Conservation (phyloP, 64 coral and sea anemone species). For the Cladopsammia gracilis region DNA sequence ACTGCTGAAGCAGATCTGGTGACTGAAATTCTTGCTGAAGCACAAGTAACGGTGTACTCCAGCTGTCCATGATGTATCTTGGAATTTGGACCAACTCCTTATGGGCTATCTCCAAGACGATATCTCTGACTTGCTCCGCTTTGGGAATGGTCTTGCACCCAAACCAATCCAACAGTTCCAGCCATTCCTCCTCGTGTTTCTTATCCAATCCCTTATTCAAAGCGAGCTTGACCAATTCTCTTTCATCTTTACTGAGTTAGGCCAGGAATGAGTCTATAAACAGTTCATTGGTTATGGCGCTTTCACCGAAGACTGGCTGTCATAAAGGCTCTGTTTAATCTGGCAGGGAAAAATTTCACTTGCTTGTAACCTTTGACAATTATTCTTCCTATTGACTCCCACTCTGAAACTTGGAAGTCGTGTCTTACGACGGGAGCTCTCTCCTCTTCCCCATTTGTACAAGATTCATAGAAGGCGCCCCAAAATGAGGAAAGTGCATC, state of each 20-base stretch:
- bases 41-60: constrained; percentile 6
- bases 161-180: constrained; percentile 40
- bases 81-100: constrained; percentile 57
- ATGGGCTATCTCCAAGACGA: constrained; percentile 50
- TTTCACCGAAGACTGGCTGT: constrained; percentile 53
- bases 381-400: constrained; percentile 6
- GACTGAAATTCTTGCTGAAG: constrained; percentile 16
- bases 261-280: constrained; percentile 69
- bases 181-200: constrained; percentile 40
- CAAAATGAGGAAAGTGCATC: constrained; percentile 3
- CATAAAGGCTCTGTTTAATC: constrained; percentile 54
- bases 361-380: constrained; percentile 41
- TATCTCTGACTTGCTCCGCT: constrained; percentile 32
- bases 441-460: constrained; percentile 15
- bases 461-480: constrained; percentile 8
- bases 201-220: constrained; percentile 3
- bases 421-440: constrained; percentile 7
- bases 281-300: constrained; percentile 27
- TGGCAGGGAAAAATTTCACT: constrained; percentile 65
- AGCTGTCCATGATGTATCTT: constrained; percentile 62
- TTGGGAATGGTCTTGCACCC: constrained; percentile 37
- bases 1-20: neutral
- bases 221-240: constrained; percentile 24
- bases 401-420: constrained; percentile 15
- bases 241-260: constrained; percentile 65